Evolutionary conservation across 2,113 vertebrate genomes (phyloP).

Genomic region (Tachysurus vachellii): DNA sequence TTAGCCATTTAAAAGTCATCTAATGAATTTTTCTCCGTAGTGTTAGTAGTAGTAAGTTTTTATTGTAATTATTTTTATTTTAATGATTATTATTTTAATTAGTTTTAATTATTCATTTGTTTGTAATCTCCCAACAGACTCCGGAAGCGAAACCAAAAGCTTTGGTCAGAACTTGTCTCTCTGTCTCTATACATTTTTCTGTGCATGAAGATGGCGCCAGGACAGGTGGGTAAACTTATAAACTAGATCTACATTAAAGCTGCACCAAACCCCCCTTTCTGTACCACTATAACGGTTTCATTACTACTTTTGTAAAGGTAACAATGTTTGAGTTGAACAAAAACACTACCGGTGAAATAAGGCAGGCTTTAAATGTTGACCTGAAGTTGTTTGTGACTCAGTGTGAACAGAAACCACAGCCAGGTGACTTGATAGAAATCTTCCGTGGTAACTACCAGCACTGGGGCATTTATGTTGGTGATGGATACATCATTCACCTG

Average conservation of each 20-base stretch:
- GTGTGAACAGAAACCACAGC: constrained; percentile 71
- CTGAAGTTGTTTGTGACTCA: constrained; percentile 36
- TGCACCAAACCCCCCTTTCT: neutral
- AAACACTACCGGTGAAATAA: neutral
- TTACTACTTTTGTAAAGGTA: too few relatives aligned
- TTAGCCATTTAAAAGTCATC: neutral
- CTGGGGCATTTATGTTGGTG: constrained; percentile 84
- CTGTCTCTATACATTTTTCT: neutral
- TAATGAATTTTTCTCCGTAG: neutral
- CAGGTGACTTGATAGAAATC: constrained; percentile 84
- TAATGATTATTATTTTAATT: neutral
- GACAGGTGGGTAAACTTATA: constrained; percentile 55
- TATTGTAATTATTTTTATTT: neutral
- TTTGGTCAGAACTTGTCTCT: too few relatives aligned
- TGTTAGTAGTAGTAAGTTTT: neutral
- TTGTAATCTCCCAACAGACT: neutral
- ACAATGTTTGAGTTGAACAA: neutral
- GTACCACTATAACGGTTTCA: neutral
- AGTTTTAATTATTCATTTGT: neutral
- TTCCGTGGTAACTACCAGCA: constrained; percentile 77
- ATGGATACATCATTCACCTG: constrained; percentile 81
- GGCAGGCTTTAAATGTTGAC: neutral
- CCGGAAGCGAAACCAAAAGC: neutral
- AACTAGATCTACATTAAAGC: too few relatives aligned
- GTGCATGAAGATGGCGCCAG: constrained; percentile 62